Conservation (phyloP, 2,113 vertebrate genomes). For the Pithys albifrons region DNA sequence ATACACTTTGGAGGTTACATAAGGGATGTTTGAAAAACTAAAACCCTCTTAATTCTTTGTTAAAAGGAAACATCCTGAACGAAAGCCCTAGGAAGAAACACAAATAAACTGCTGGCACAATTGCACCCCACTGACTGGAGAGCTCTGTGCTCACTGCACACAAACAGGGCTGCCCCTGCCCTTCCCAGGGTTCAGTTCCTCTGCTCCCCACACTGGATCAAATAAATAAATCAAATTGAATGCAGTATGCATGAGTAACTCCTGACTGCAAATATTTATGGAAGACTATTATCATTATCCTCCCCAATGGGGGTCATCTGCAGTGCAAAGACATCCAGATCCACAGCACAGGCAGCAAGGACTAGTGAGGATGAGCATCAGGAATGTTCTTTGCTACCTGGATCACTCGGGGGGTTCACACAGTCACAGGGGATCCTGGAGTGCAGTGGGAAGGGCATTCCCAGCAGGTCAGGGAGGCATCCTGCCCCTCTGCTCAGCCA, state of each 20-base stretch:
- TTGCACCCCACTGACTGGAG: background rate
- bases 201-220: background rate
- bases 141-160: background rate
- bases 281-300: background rate
- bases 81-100: background rate
- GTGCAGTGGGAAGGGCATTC: background rate
- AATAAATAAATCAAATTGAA: slow-evolving; percentile 19
- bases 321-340: background rate
- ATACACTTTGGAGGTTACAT: background rate
- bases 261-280: background rate
- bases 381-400: background rate
- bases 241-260: background rate
- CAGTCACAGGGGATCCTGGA: background rate
- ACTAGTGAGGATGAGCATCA: background rate
- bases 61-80: background rate
- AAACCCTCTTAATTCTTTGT: background rate
- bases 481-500: background rate
- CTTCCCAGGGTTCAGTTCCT: background rate
- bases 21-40: background rate
- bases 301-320: rapidly evolving
- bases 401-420: background rate
- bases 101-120: background rate
- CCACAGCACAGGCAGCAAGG: background rate
- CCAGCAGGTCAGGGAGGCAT: background rate
- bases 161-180: background rate